phyloP scores from a whole-genome alignment of 2,797 vertebrate genomes.

The Heterohyrax brucei region DNA sequence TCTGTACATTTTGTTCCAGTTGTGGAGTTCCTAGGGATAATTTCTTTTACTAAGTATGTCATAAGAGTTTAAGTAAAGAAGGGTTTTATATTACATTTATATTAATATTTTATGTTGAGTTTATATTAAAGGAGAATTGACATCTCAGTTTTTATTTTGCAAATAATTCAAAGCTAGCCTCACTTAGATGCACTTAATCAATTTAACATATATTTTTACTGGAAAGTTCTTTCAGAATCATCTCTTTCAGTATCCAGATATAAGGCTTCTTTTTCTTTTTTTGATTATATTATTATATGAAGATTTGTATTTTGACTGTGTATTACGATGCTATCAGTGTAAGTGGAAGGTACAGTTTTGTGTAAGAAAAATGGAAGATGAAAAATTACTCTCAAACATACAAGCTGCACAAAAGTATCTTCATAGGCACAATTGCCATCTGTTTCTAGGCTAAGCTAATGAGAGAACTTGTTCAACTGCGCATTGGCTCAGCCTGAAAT shows the following conservation, averaged over 20 bases:
- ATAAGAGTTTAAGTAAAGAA: background rate
- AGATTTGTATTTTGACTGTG: conserved; percentile 42
- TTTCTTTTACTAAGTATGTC: background rate
- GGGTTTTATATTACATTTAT: background rate
- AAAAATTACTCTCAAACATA: conserved; percentile 76
- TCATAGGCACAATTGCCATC: conserved; percentile 82
- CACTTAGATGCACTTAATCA: background rate
- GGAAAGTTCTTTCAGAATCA: conserved; percentile 23
- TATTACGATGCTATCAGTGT: conserved; percentile 60
- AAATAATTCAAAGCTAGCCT: background rate
- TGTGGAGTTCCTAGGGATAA: background rate
- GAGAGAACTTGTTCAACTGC: conserved; percentile 86
- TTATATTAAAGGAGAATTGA: background rate
- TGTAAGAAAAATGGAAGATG: conserved; percentile 74
- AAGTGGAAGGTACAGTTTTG: conserved; percentile 60
- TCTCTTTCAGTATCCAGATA: conserved; percentile 33
- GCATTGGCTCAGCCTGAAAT: conserved; percentile 87
- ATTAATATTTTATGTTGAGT: background rate
- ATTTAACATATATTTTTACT: conserved; percentile 27
- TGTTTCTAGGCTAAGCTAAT: conserved; percentile 85
- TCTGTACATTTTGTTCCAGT: background rate
- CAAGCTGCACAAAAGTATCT: conserved; percentile 70
- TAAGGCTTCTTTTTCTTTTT: conserved; percentile 56
- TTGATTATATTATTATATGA: conserved; percentile 48
- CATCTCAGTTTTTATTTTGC: background rate